Base-by-base conservation (phyloP, 2,113 vertebrate genomes). In the Odocoileus virginianus region DNA sequence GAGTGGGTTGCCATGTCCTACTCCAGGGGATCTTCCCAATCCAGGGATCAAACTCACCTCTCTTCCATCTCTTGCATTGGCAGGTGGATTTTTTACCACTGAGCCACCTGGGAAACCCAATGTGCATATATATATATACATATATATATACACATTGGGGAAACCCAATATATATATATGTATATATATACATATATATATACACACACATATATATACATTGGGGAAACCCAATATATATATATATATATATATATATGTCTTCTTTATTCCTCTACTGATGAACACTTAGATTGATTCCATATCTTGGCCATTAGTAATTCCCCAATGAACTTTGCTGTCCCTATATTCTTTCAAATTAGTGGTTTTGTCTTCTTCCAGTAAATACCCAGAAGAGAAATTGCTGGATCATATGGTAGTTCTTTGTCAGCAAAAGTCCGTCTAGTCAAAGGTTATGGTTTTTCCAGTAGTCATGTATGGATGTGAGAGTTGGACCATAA, bases 391-490 rank as follows among this genome's bases (percentile, higher is more conserved):
- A 71, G 36, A 71, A 36, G 19, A 71, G 64, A 71, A 71, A 71
- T 36, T 71, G 64, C 17, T 71, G 64, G 17, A 71, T 36, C 64
- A 71, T 71, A 36, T 71, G n/a, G 17, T 36, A 71, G 33, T 67
- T 71, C n/a, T 36, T 36, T 11, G n/a, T n/a, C 64, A 71, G 64
- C n/a, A 71, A 71, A 71, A 0, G 17, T 71, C n/a, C 4, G 0
- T 71, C n/a, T 71, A 21, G 17, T 71, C 64, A 71, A 71, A 71
- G 17, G n/a, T 10, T 71, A 36, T 21, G n/a, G n/a, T 36, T 36
- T 36, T 71, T 36, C 64, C 64, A 71, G 2, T 71, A 36, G 64
- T 23, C n/a, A 71, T 36, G n/a, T 21, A 5, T 36, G n/a, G n/a
- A 67, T 67, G 64, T 67, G 9, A 21, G 17, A 71, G n/a, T 5